These are phyloP conservation scores for Hemibagrus wyckioides DNA, from an alignment of 2,113 vertebrate genomes.

Conservation along the genomic window DNA sequence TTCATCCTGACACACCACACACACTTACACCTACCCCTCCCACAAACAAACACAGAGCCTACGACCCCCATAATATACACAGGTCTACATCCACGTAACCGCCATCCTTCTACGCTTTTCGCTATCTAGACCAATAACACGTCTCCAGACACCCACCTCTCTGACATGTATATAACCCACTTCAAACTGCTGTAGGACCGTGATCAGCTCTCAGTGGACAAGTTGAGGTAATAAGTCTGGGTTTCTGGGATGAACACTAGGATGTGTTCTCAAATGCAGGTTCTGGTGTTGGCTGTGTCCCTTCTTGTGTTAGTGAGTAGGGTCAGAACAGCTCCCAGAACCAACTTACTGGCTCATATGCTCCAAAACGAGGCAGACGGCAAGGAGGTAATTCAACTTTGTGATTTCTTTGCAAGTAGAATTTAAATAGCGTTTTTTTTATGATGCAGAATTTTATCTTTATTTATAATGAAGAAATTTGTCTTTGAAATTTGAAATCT, in stretches of 20 bases:
- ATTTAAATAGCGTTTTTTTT: not conserved
- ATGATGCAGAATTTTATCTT: not conserved
- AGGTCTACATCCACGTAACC: not conserved
- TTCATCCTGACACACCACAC: constrained; percentile 40
- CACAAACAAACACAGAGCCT: not conserved
- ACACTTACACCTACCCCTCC: constrained; percentile 3
- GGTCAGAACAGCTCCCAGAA: constrained; percentile 55
- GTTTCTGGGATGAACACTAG: not conserved
- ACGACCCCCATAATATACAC: not conserved
- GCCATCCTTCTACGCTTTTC: constrained; percentile 4
- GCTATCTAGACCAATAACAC: constrained; percentile 66
- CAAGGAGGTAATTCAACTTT: constrained; percentile 62
- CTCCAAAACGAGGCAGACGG: constrained; percentile 54
- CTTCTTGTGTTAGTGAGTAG: constrained; percentile 57
- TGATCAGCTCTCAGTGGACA: constrained; percentile 5
- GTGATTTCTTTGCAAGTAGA: not conserved
- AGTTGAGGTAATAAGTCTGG: not conserved
- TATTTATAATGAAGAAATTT: not conserved
- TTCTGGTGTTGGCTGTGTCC: constrained; percentile 60
- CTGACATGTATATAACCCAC: constrained; percentile 40
- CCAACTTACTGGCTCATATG: constrained; percentile 54
- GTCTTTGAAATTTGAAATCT: not conserved
- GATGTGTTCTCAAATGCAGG: constrained; percentile 61
- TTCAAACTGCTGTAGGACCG: not conserved
- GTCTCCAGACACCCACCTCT: constrained; percentile 17